Conservation (phyloP, 2,113 vertebrate genomes). For the Sceloporus tristichus region DNA sequence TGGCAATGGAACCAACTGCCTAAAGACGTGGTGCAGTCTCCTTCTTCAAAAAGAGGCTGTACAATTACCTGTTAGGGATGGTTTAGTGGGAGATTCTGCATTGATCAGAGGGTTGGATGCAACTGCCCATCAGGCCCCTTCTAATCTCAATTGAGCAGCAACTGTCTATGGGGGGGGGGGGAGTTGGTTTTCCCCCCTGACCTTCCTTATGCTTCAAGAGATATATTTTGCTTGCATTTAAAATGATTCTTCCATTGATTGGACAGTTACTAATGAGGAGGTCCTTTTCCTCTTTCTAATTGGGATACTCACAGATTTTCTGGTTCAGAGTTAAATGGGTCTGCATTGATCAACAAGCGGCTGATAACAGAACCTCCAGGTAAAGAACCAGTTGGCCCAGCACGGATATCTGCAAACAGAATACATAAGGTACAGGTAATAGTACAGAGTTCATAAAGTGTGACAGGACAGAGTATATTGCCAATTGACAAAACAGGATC, state of each 20-base stretch:
- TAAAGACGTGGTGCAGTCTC: too few relatives aligned
- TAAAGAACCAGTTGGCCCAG: slow-evolving; percentile 89
- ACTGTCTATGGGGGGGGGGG: neutral
- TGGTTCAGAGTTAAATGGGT: slow-evolving; percentile 91
- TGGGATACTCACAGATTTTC: slow-evolving; percentile 90
- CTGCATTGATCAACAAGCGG: slow-evolving; percentile 90
- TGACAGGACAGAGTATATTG: neutral
- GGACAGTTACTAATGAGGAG: neutral
- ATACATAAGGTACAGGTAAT: neutral
- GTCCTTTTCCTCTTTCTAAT: neutral
- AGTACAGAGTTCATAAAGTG: neutral
- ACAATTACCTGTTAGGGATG: too few relatives aligned
- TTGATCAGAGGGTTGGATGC: too few relatives aligned
- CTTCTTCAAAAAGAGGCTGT: too few relatives aligned
- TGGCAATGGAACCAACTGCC: too few relatives aligned
- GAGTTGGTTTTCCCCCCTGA: too few relatives aligned
- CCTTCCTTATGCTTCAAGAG: neutral
- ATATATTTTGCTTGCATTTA: neutral
- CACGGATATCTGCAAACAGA: slow-evolving; percentile 80
- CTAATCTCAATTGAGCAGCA: neutral
- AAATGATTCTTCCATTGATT: neutral
- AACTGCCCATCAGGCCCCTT: too few relatives aligned
- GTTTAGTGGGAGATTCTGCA: too few relatives aligned
- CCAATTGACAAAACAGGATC: slow-evolving; percentile 15
- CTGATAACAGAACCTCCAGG: slow-evolving; percentile 92